Base-by-base conservation (phyloP, 2,797 vertebrate species). In the Crossoptilon crossoptilon region DNA sequence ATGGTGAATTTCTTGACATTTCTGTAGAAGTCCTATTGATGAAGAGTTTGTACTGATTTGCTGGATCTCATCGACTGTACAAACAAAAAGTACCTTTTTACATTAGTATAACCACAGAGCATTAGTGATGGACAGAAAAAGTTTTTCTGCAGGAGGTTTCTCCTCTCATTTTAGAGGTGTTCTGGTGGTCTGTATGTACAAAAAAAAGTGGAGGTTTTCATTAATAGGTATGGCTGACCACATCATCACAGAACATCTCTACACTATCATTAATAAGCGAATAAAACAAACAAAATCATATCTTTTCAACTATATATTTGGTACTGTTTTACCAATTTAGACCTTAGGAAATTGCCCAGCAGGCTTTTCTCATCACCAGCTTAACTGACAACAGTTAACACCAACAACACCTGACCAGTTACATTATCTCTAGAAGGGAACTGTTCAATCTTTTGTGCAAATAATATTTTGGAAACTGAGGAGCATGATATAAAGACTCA, bases 401-500 rank as follows among this genome's bases (percentile, higher is more conserved):
- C 18, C 21, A 59, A 39, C 14, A 87, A 7, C 4, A 73, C 9
- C 35, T 46, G 44, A 92, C 66, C 31, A 68, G 17, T 5, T 19
- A 77, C 49, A 44, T 58, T 11, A 73, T n/a, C 33, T 80, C 74
- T 1, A 43, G 37, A n/a, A 91, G 53, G 14, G 80, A 74, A 66
- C 31, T 43, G 39, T 17, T 15, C 37, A n/a, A 43, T 59, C 41
- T 35, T 66, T 4, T 67, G 39, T 75, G 39, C 46, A 75, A 63
- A 14, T 29, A 76, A 63, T 16, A 2, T 70, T 90, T 63, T 91
- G 70, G 73, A 71, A 94, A 35, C 33, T 72, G 92, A 94, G 14
- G 43, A 39, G 56, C 84, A 31, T 37, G 26, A 81, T 86, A 66
- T 91, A 76, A 91, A 96, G 83, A 76, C 56, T 86, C 73, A 33